These are phyloP conservation scores for Chelonia mydas DNA, from an alignment of 2,797 vertebrate species.

Conservation along the genomic window DNA sequence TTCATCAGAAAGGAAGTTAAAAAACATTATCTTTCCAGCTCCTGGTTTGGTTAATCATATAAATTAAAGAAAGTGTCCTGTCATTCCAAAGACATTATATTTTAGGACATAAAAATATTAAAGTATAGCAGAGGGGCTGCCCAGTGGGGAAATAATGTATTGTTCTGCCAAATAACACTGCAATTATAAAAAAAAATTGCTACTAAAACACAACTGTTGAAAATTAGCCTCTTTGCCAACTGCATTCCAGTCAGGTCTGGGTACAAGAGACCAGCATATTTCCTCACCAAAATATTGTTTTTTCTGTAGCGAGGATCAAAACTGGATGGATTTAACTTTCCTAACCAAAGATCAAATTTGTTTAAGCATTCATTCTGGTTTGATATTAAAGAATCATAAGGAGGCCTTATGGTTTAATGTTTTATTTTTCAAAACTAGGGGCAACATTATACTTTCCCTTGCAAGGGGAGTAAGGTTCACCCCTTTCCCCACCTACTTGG, in stretches of 20 bases:
- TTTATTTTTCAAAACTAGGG: not conserved
- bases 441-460: not conserved
- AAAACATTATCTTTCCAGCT: slow-evolving; percentile 78
- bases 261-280: not conserved
- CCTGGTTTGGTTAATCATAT: slow-evolving; percentile 70
- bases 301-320: not conserved
- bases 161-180: not conserved
- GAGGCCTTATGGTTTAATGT: not conserved
- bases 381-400: not conserved
- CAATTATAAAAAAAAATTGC: not conserved
- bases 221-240: not conserved
- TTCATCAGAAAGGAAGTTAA: slow-evolving; percentile 83
- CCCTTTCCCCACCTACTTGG: not conserved
- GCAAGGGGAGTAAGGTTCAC: not conserved
- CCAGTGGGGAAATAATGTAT: slow-evolving; percentile 12
- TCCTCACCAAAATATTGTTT: not conserved
- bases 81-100: slow-evolving; percentile 55
- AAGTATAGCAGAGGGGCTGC: slow-evolving; percentile 50
- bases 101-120: slow-evolving; percentile 47
- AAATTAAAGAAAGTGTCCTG: slow-evolving; percentile 70
- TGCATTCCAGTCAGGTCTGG: not conserved
- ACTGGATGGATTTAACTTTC: not conserved
- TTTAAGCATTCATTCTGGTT: not conserved
- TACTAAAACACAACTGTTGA: not conserved
- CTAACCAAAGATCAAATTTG: not conserved